Percentiles rank a stretch among this genome's conserved stretches.
Conservation (phyloP, 2,113 vertebrate species). For the Corythornis cristatus region DNA sequence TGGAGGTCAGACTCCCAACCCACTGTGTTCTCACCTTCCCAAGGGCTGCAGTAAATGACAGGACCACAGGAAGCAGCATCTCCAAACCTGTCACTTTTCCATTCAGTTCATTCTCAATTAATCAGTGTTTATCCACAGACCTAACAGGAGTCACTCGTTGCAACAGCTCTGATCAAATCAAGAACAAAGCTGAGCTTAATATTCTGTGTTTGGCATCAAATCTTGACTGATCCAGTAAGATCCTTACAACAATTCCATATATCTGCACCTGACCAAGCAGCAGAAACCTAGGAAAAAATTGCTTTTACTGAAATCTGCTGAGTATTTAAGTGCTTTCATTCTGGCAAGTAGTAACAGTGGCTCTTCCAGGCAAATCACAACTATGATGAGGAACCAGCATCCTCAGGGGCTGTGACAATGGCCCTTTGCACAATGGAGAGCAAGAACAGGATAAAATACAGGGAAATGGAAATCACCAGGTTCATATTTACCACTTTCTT, state of each 20-base stretch:
- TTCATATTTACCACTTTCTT: background rate
- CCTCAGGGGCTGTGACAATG: background rate
- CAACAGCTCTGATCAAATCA: background rate
- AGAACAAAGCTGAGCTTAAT: background rate
- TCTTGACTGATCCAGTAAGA: background rate
- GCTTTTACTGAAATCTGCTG: background rate
- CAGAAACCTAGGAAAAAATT: background rate
- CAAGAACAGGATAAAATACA: background rate
- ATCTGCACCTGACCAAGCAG: background rate
- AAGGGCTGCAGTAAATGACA: background rate
- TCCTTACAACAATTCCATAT: background rate
- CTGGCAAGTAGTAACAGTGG: background rate
- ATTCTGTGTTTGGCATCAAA: background rate
- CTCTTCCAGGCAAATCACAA: background rate
- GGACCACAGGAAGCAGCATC: background rate
- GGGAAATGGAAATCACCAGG: background rate
- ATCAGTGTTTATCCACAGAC: background rate
- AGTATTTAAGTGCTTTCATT: background rate
- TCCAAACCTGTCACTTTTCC: background rate
- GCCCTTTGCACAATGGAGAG: background rate
- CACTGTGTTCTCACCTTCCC: background rate
- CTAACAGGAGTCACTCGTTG: background rate
- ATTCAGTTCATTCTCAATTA: background rate
- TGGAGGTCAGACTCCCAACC: conserved; percentile 39
- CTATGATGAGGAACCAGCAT: background rate